Base-by-base conservation (phyloP, 2,888 invertebrate genomes). In the Bombylius major region DNA sequence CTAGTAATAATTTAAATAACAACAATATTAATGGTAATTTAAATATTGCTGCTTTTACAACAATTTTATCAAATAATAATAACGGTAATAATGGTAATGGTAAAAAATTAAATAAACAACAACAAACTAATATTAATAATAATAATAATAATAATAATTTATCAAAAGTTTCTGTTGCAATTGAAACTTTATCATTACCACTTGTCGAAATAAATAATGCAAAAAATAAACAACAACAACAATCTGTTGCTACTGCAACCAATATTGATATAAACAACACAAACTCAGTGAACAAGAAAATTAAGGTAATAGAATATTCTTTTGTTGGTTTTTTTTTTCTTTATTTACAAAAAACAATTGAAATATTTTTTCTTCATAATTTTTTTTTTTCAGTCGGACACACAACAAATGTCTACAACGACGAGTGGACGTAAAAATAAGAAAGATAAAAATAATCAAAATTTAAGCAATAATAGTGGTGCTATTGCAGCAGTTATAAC, bases 161-260 rank as follows among this genome's bases (percentile, higher is more conserved):
- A 23, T 23, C 23, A 23, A 23, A 23, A 23, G 23, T 23, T 23
- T 23, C 23, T 23, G 23, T 23, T 23, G 23, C 23, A 23, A 23
- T 23, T 23, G 23, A 23, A 23, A 23, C 23, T 23, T 23, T 23
- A 23, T 23, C 23, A 23, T 51, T 46, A 49, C 53, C 53, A 59
- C 50, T 60, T 50, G 59, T 59, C 36, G 61, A 60, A 51, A 45
- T 33, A 13, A 61, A 59, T 47, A 61, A 60, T 56, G 56, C 52
- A 47, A 61, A 55, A 53, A 61, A 61, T 51, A 56, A 58, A 50
- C 59, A 34, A 34, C 49, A 45, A 11, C 8, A 42, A 11, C 32
- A 42, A 49, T 44, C 32, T 50, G 9, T 61, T 62, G 55, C 63
- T 63, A 12, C 56, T 47, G 48, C 57, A 50, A 60, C 34, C 23